Conservation (phyloP, 2,113 vertebrate species). For the Prionailurus viverrinus region DNA sequence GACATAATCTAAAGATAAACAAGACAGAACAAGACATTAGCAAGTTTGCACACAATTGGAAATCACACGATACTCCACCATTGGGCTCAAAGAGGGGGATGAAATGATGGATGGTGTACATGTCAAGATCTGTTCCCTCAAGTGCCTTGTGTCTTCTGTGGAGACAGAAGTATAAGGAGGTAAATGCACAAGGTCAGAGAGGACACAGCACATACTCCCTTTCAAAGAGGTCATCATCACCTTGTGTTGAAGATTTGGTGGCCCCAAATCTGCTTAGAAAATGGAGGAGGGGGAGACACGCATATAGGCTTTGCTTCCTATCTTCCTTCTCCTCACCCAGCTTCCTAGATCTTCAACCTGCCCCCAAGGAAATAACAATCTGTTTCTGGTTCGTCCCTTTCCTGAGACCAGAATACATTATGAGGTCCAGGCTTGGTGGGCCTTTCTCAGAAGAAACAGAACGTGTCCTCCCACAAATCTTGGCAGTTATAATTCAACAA, state of each 20-base stretch:
- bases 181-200: background rate
- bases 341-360: too few relatives aligned
- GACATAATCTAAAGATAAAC: background rate
- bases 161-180: background rate
- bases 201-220: background rate
- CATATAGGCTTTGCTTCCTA: background rate
- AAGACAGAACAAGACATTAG: background rate
- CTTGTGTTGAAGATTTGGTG: background rate
- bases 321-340: background rate
- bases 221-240: background rate
- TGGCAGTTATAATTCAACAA: background rate
- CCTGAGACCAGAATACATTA: background rate
- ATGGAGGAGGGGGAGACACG: background rate
- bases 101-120: background rate
- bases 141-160: background rate
- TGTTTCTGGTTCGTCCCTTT: background rate
- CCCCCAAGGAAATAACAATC: background rate
- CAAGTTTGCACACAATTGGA: background rate
- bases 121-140: background rate
- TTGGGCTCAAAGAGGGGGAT: background rate
- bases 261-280: background rate
- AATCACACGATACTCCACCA: background rate
- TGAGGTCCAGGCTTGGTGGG: background rate
- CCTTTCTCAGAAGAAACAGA: background rate
- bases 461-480: background rate